Percentiles rank a stretch among this genome's conserved stretches.
These are phyloP conservation scores for Agonopterix alstromeriana DNA, from an alignment of 2,888 invertebrate species.

Conservation along the genomic window DNA sequence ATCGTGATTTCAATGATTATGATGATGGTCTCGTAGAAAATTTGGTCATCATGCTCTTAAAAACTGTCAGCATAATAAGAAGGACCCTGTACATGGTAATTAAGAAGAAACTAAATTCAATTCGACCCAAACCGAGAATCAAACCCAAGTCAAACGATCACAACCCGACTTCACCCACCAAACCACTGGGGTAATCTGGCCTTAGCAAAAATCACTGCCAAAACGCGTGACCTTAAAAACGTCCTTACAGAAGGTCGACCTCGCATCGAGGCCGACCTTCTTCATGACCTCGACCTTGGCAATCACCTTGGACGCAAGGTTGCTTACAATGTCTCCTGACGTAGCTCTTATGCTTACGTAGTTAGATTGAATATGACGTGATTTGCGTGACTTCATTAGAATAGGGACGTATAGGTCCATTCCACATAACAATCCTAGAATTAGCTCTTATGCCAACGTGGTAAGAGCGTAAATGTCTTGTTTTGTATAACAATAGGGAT, in stretches of 20 bases:
- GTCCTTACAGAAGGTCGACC: constrained; percentile 28
- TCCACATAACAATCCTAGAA: no score
- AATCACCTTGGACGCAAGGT: neutral
- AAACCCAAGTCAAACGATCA: neutral
- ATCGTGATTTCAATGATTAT: no score
- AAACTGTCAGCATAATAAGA: no score
- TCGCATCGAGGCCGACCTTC: constrained; percentile 32
- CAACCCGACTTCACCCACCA: neutral
- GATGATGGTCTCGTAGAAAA: no score
- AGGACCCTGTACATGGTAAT: no score
- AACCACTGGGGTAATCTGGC: no score
- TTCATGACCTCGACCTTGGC: constrained; percentile 26
- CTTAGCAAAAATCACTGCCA: neutral
- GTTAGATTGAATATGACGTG: neutral
- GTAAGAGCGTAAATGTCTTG: no score
- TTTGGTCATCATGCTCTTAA: no score
- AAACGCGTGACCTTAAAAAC: constrained; percentile 1
- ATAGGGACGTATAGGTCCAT: neutral
- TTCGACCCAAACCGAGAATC: neutral
- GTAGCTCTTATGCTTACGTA: neutral
- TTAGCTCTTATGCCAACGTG: no score
- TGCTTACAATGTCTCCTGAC: neutral
- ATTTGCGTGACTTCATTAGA: neutral
- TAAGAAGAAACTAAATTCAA: no score
- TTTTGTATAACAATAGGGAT: no score